Percentiles rank a stretch among this genome's conserved stretches.
Evolutionary conservation across 2,888 invertebrate genomes (phyloP).

Genomic region (Eupithecia inturbata): DNA sequence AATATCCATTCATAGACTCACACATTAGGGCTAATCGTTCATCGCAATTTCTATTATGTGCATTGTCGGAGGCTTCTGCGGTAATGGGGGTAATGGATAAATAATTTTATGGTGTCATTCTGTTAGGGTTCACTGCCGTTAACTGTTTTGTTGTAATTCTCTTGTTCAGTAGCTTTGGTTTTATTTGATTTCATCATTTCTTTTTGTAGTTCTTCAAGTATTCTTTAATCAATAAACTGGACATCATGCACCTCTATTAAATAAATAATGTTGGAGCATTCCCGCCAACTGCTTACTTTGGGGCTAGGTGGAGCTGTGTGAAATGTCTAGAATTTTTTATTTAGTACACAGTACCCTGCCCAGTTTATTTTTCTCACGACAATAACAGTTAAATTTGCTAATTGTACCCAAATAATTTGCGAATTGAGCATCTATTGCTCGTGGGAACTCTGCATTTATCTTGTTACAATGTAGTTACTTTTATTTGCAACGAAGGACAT

Average conservation of each 20-base stretch:
- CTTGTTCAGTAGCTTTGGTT: not conserved
- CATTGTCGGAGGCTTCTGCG: slow-evolving; percentile 38
- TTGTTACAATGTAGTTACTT: slow-evolving; percentile 17
- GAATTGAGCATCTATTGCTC: slow-evolving; percentile 23
- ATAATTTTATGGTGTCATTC: slow-evolving; percentile 36
- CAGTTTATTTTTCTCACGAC: slow-evolving; percentile 24
- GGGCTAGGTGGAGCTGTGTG: not conserved
- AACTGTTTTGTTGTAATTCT: slow-evolving; percentile 5
- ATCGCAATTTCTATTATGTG: slow-evolving; percentile 50
- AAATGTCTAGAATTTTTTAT: not conserved
- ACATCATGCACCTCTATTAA: not conserved
- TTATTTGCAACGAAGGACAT: slow-evolving; percentile 20
- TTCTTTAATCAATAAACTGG: not conserved
- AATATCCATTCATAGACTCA: slow-evolving; percentile 40
- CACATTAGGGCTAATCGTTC: slow-evolving; percentile 51
- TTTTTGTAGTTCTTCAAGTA: not conserved
- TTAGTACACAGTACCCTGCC: not conserved
- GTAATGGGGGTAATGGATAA: slow-evolving; percentile 40
- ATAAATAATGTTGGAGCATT: not conserved
- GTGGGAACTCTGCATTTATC: slow-evolving; percentile 18
- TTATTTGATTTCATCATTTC: not conserved
- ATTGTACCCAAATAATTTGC: slow-evolving; percentile 20
- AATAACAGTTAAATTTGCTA: slow-evolving; percentile 14
- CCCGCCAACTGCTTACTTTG: too few species aligned
- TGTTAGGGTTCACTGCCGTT: slow-evolving; percentile 21